Evolutionary conservation across 1,140 invertebrate genomes (phyloP), one percentile per base, ranked within the genome.

Genomic region (Drosophila suzukii): DNA sequence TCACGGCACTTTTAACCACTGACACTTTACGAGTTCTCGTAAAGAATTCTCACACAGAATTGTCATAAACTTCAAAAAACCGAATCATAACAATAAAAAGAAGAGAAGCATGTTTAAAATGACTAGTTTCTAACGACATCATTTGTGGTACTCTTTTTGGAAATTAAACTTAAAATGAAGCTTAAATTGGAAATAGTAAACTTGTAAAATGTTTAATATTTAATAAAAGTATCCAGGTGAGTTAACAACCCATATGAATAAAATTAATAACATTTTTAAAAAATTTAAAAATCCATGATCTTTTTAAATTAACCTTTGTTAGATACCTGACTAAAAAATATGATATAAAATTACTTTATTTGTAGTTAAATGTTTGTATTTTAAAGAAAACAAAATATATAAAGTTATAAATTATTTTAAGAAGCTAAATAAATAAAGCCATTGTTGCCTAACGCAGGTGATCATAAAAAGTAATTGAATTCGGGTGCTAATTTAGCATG

Each of bases 21-120:
- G 58, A 38, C 55, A 30, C 32, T 71, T 76, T 76, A 71, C 55
- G 73, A 75, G 39, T 27, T 47, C 55, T 77, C 75, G 56, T 77
- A 76, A 77, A 76, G 58, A 61, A 70, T 38, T 57, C 61, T 15
- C 74, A 30, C 47, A 32, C 56, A 61, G 47, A 61, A 61, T 51
- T 68, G 62, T 70, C 74, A 77, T 77, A 76, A 77, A 77, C 53
- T 38, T 36, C 15, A 54, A 41, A 47, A 70, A 41, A 27, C 41
- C 27, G 44, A 68, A 63, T 67, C n/a, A 47, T 46, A 54, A 56
- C 30, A 41, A 34, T 46, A 66, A 65, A 44, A 55, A 39, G 10
- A 43, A 36, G 15, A 3, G 10, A 17, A 30, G 24, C 6, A 60
- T 30, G 13, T 13, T 4, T 12, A 58, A 15, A 60, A 6, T 17